phyloP scores from a whole-genome alignment of 2,888 invertebrate species.

The Eristalis tenax region DNA sequence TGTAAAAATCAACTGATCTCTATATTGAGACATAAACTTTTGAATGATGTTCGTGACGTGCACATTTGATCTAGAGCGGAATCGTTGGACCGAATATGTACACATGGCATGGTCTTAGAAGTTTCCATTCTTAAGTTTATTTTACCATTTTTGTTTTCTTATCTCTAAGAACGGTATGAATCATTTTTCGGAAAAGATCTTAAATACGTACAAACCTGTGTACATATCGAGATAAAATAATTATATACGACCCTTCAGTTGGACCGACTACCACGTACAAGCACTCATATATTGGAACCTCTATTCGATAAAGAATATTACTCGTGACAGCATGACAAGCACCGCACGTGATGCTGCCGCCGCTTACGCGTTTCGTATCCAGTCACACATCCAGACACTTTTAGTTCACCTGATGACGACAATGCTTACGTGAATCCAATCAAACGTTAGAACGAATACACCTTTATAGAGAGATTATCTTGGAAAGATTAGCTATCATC shows the following conservation, averaged over 20 bases:
- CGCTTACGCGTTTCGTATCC: constrained; percentile 7
- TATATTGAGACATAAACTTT: neutral
- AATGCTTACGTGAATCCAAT: neutral
- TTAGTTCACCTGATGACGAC: constrained; percentile 14
- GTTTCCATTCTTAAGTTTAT: neutral
- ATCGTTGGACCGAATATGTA: neutral
- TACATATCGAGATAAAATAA: neutral
- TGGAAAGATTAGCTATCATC: neutral
- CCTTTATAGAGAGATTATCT: neutral
- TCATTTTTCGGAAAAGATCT: neutral
- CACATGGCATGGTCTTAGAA: neutral
- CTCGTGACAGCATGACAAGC: constrained; percentile 16
- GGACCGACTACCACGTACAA: neutral
- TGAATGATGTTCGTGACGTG: neutral
- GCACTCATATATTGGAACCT: neutral
- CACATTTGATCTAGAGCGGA: neutral
- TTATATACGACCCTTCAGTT: neutral
- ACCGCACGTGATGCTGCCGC: constrained; percentile 30
- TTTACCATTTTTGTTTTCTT: neutral
- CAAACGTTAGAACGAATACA: neutral
- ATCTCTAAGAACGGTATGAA: neutral
- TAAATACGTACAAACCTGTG: neutral
- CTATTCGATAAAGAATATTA: neutral
- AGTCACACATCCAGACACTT: neutral
- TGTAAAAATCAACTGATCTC: neutral